These are phyloP conservation scores for Hypothenemus hampei DNA, from an alignment of 1,140 invertebrate genomes.

Conservation along the genomic window DNA sequence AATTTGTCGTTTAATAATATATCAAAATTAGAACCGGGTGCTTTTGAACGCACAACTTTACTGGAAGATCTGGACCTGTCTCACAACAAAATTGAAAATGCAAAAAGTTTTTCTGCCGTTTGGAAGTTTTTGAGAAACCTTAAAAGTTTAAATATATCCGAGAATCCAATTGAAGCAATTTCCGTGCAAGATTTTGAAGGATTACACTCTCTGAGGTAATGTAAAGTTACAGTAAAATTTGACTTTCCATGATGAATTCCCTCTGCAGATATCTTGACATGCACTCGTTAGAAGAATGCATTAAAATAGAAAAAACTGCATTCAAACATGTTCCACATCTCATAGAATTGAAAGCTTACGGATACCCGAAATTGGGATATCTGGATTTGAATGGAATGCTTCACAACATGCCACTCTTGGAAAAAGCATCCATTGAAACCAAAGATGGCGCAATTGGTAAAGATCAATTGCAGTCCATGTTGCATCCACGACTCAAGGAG, in stretches of 20 bases:
- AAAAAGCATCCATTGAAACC: conserved; percentile 76
- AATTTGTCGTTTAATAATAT: conserved; percentile 79
- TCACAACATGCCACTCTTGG: conserved; percentile 61
- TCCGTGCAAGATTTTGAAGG: conserved; percentile 69
- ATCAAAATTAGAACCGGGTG: conserved; percentile 55
- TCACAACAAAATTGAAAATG: conserved; percentile 62
- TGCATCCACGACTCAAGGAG: conserved; percentile 71
- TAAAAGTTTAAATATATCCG: conserved; percentile 68
- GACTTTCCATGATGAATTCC: too few species aligned
- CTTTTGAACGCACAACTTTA: conserved; percentile 72
- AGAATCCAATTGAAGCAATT: conserved; percentile 68
- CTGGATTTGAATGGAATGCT: conserved; percentile 77
- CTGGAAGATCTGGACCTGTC: conserved; percentile 75
- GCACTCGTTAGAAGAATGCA: conserved; percentile 61
- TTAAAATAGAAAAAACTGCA: conserved; percentile 76
- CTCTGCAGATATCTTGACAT: conserved; percentile 55
- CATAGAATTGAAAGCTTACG: conserved; percentile 62
- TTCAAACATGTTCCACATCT: conserved; percentile 69
- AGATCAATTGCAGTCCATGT: conserved; percentile 72
- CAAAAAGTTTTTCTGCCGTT: conserved; percentile 50
- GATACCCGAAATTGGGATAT: conserved; percentile 73
- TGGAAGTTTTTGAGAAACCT: conserved; percentile 65
- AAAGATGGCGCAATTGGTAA: conserved; percentile 76
- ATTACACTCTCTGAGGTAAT: conserved; percentile 46
- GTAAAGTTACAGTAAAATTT: too few species aligned